phyloP scores from a whole-genome alignment of 2,888 invertebrate species.

The Myopa testacea region DNA sequence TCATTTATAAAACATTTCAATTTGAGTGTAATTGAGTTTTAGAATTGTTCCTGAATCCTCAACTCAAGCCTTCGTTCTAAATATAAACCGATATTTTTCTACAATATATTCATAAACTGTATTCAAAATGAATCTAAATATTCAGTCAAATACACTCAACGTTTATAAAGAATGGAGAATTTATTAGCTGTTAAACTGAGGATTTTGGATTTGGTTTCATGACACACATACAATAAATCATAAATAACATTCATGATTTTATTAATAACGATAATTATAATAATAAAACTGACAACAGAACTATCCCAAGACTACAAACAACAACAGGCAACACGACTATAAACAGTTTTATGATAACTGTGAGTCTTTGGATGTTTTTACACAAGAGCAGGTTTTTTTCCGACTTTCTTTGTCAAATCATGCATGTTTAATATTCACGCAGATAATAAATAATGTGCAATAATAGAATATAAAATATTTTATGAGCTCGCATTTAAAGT shows the following conservation, averaged over 20 bases:
- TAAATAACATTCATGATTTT: not conserved
- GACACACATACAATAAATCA: not conserved
- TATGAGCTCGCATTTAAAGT: slow-evolving; percentile 11
- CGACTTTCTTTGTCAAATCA: slow-evolving; percentile 3
- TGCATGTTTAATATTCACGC: slow-evolving; percentile 12
- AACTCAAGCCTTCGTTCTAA: too few relatives aligned
- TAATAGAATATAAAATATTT: slow-evolving; percentile 17
- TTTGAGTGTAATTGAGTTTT: too few relatives aligned
- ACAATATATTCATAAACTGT: too few relatives aligned
- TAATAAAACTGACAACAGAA: too few relatives aligned
- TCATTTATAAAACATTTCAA: too few relatives aligned
- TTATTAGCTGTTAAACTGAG: not conserved
- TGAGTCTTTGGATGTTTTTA: not conserved
- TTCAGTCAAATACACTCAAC: too few relatives aligned
- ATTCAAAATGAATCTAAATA: too few relatives aligned
- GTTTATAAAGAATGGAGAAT: not conserved
- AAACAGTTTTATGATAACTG: too few relatives aligned
- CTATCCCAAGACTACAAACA: too few relatives aligned
- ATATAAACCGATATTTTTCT: too few relatives aligned
- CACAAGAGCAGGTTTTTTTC: not conserved
- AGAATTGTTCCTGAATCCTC: too few relatives aligned
- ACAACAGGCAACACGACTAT: too few relatives aligned
- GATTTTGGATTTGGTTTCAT: not conserved
- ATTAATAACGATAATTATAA: not conserved
- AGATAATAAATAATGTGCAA: slow-evolving; percentile 16